These are phyloP conservation scores for Archilochus colubris DNA, from an alignment of 2,113 vertebrate genomes.

Conservation along the genomic window DNA sequence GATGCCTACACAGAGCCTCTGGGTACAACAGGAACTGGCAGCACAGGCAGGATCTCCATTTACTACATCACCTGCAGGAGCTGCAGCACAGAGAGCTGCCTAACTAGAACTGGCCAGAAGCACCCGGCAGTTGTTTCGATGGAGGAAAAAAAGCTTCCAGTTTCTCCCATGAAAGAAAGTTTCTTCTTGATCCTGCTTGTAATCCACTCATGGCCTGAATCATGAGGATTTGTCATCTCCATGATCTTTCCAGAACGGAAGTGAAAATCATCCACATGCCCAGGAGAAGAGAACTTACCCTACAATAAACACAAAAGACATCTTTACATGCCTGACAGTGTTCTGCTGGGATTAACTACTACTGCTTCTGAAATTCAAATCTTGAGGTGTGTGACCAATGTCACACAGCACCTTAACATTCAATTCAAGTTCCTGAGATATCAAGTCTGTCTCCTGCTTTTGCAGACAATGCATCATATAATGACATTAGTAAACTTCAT, in stretches of 20 bases:
- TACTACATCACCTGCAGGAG: background rate
- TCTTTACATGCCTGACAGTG: background rate
- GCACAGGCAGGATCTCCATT: background rate
- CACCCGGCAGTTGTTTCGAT: background rate
- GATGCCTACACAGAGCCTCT: background rate
- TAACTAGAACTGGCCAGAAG: background rate
- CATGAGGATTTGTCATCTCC: background rate
- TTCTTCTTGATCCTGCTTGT: background rate
- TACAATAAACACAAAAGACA: background rate
- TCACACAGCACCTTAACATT: background rate
- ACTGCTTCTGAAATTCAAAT: conserved; percentile 50
- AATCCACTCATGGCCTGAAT: background rate
- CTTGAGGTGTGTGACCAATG: conserved; percentile 16
- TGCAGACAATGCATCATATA: background rate
- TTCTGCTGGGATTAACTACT: background rate
- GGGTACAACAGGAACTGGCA: rapidly evolving
- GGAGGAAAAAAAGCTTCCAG: background rate
- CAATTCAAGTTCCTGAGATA: conserved; percentile 21
- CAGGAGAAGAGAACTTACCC: conserved; percentile 32
- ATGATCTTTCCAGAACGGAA: background rate
- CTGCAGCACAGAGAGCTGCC: background rate
- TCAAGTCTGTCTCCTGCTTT: background rate
- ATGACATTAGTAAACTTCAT: background rate
- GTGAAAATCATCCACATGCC: conserved; percentile 22
- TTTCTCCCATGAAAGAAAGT: background rate